phyloP scores from a whole-genome alignment of 1,140 invertebrate genomes.

The Aphelenchoides fujianensis region DNA sequence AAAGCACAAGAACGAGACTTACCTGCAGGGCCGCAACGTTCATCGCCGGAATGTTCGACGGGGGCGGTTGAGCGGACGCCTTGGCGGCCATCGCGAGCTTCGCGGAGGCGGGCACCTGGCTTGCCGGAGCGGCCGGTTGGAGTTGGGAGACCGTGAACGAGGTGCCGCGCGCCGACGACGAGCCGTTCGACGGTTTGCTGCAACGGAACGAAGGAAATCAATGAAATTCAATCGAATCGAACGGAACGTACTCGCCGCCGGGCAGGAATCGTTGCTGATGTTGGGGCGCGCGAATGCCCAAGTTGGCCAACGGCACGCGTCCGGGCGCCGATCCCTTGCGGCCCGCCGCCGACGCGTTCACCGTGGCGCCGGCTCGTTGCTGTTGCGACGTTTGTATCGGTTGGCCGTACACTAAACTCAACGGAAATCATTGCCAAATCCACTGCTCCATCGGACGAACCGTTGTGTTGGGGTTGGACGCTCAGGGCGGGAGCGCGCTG shows the following conservation, averaged over 20 bases:
- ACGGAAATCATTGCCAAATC: too few relatives aligned
- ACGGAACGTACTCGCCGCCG: conserved; percentile 22
- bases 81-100: conserved; percentile 50
- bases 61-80: conserved; percentile 9
- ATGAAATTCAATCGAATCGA: too few relatives aligned
- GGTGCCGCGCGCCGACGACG: conserved; percentile 40
- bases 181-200: conserved; percentile 35
- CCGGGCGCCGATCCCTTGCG: conserved; percentile 54
- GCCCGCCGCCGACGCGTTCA: conserved; percentile 20
- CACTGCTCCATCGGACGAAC: too few relatives aligned
- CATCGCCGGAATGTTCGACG: background rate
- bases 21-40: conserved; percentile 41
- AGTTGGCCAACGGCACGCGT: conserved; percentile 50
- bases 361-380: conserved; percentile 11
- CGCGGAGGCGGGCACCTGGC: conserved; percentile 32
- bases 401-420: conserved; percentile 34
- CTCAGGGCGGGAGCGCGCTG: background rate
- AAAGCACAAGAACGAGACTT: conserved; percentile 23
- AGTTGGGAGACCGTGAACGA: conserved; percentile 39
- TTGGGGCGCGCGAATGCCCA: conserved; percentile 32
- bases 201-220: background rate
- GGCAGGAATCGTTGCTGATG: conserved; percentile 31
- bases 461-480: background rate
- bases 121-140: conserved; percentile 28
- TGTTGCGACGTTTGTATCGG: conserved; percentile 37